Evolutionary conservation across 92 coral and sea anemone species (phyloP), one percentile per base, ranked within the genome.

Genomic region (Phenganax stokvisi): DNA sequence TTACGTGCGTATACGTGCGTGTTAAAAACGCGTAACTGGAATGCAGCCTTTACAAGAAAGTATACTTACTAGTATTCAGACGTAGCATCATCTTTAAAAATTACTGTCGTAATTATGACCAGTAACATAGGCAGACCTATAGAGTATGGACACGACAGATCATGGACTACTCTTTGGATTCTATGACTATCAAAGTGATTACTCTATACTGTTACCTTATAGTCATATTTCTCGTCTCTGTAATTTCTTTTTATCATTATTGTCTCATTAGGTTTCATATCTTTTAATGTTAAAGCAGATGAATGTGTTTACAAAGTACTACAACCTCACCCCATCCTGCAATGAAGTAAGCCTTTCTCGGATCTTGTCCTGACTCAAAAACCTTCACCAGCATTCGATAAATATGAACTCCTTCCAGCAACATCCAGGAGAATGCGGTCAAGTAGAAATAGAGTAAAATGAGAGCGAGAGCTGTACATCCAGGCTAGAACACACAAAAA

Each of bases 351-450:
- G 37, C 7, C 65, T 63, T 79, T 8, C 74, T 17, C 6, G 74
- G 83, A 53, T 79, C 83, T 11, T 52, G 47, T 13, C 83, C 83
- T 79, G 83, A 12, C 25, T 79, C 83, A 29, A 79, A 79, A 0
- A 79, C 83, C 37, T 79, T 63, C 17, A 79, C 74, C n/a, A 79
- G 62, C 83, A 51, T 79, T 51, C 83, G 73, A 15, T 79, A 79
- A 29, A 79, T 79, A 12, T 79, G 83, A 65, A 79, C n/a, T 51
- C 83, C 83, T 65, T 79, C 83, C 60, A 79, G 57, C 51, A 79
- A 44, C 83, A 79, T 79, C 83, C 83, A 79, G 51, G 73, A 16
- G 69, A 79, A 79, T 20, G 74, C 83, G 9, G 51, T 28, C 74
- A 79, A 54, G 37, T 79, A 79, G 74, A 79, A 79, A 16, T 64